These are phyloP conservation scores for Tiliqua scincoides DNA, from an alignment of 2,113 vertebrate species.

Conservation along the genomic window DNA sequence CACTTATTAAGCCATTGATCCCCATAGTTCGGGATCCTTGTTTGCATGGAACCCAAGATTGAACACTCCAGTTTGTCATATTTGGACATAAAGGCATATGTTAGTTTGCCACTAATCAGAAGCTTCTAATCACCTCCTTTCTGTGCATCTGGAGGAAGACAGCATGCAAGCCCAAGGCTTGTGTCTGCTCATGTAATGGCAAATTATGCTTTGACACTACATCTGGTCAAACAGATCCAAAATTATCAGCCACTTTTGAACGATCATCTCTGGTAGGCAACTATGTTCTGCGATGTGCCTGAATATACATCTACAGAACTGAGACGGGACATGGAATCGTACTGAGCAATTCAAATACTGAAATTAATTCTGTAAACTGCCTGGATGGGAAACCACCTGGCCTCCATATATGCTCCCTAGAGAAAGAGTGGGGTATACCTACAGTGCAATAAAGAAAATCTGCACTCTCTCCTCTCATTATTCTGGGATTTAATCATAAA, in stretches of 20 bases:
- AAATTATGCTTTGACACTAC: neutral
- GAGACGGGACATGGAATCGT: neutral
- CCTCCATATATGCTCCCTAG: neutral
- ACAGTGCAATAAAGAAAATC: neutral
- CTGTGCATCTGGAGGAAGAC: neutral
- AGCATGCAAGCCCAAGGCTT: neutral
- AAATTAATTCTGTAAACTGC: neutral
- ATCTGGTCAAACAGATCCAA: neutral
- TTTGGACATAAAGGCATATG: neutral
- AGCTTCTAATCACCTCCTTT: neutral
- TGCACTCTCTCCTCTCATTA: neutral
- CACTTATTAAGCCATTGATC: no score
- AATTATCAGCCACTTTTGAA: neutral
- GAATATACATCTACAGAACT: neutral
- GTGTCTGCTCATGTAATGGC: neutral
- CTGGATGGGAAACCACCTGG: neutral
- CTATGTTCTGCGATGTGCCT: neutral
- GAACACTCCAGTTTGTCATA: no score
- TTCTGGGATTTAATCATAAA: neutral
- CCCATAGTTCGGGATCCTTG: no score
- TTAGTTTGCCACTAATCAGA: neutral
- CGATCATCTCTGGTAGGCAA: neutral
- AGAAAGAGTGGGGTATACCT: neutral
- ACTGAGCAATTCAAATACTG: neutral
- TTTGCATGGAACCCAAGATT: no score